Evolutionary conservation across 1,140 invertebrate genomes (phyloP), one percentile per base, ranked within the genome.

Genomic region (Proales similis): DNA sequence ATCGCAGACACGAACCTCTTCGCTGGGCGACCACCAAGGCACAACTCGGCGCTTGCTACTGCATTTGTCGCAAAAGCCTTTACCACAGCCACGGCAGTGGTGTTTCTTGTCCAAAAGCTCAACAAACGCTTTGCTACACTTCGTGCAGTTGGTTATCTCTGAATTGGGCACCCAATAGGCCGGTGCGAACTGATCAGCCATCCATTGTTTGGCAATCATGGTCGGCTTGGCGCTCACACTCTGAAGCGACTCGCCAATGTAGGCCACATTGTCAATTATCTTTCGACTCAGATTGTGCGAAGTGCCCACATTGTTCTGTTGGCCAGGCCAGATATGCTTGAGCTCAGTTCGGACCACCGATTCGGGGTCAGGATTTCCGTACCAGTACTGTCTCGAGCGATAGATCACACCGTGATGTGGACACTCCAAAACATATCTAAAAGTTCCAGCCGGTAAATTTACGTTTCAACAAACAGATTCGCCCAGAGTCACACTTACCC

Each of bases 351-450:
- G 36, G 11, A 74, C 69, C 42, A 85, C 83, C 7, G 80, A 81
- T 70, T 87, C 85, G 0, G 86, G 83, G 67, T 82, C 80, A 66
- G 83, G 82, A 70, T 90, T 89, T 1, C 86, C 86, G 72, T 84
- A 88, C 87, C 87, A 90, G 70, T 85, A 85, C 68, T 88, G 83
- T 7, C 86, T 78, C 70, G 85, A 86, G 42, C 84, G 77, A 70
- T 86, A 88, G 63, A 88, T 87, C 66, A 88, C 82, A 1, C 87
- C 86, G 77, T 86, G 88, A 65, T 82, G 80, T 32, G 80, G 79
- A 75, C 87, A 90, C 67, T 88, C 85, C 30, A 89, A 81, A 1
- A 86, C 81, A 71, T 85, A 81, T 3, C 80, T 80, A 64, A 20
- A 70, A 65, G 26, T 63, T 63, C 48, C 65, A 27, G 45, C 4